Conservation (phyloP, 2,888 invertebrate genomes). For the Xanthia icteritia region DNA sequence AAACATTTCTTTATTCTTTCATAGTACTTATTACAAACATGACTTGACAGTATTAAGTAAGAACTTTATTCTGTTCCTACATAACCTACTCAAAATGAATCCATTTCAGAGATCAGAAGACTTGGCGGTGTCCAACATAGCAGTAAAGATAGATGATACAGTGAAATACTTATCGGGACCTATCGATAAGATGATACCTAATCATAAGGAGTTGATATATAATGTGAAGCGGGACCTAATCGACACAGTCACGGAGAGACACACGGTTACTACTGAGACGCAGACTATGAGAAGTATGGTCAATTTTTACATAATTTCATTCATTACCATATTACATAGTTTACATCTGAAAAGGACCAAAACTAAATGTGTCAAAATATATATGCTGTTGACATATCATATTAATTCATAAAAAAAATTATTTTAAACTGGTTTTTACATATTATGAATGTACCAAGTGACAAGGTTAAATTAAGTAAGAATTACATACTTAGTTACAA, state of each 20-base stretch:
- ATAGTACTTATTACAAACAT: conserved; percentile 11
- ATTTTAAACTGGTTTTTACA: too few species aligned
- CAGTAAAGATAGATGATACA: conserved; percentile 90
- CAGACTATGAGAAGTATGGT: conserved; percentile 80
- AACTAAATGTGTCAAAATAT: not conserved
- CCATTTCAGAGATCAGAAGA: conserved; percentile 88
- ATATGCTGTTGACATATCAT: not conserved
- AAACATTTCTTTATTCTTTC: not conserved
- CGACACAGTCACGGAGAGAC: conserved; percentile 89
- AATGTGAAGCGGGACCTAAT: conserved; percentile 92
- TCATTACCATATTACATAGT: not conserved
- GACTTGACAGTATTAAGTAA: conserved; percentile 1
- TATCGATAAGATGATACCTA: conserved; percentile 92
- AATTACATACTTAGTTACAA: not conserved
- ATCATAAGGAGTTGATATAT: conserved; percentile 91
- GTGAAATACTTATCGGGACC: conserved; percentile 90
- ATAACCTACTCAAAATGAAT: conserved; percentile 12
- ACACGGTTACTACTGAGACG: conserved; percentile 87
- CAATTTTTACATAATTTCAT: conserved; percentile 19
- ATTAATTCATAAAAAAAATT: too few species aligned
- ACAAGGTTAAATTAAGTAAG: not conserved
- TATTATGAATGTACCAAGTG: not conserved
- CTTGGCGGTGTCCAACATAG: conserved; percentile 91
- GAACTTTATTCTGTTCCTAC: not conserved
- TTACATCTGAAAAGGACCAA: not conserved